A percentile compares a stretch with the other conserved stretches of the same genome.
phyloP scores from a whole-genome alignment of 2,888 invertebrate genomes.

The Diaphora mendica region DNA sequence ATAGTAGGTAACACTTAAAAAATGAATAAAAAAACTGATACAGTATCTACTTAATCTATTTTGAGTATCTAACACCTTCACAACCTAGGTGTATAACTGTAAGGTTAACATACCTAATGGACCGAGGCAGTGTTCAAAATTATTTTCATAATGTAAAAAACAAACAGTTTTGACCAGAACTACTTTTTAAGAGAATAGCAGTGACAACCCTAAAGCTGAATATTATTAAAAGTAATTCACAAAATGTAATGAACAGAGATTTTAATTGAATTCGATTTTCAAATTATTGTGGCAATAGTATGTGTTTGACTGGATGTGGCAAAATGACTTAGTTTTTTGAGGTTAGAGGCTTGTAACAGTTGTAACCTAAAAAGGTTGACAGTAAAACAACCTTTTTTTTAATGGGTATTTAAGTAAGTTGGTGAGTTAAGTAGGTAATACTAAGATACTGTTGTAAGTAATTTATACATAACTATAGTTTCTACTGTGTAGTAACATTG shows the following conservation, averaged over 20 bases:
- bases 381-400: neutral
- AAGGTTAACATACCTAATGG: neutral
- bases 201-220: neutral
- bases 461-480: neutral
- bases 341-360: neutral
- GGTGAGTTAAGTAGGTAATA: neutral
- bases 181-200: neutral
- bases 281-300: no score
- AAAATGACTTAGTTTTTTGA: neutral
- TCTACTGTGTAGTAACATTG: neutral
- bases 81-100: no score
- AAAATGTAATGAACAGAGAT: neutral
- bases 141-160: neutral
- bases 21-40: no score
- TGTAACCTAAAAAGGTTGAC: neutral
- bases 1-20: no score
- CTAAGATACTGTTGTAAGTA: neutral
- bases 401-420: neutral
- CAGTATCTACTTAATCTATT: no score
- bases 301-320: no score
- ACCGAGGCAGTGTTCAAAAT: neutral
- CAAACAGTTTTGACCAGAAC: neutral
- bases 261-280: neutral
- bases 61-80: no score
- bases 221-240: neutral